Percentiles rank a stretch among this genome's conserved stretches.
phyloP scores from a whole-genome alignment of 2,888 invertebrate species.

The Orthonychiurus folsomi region DNA sequence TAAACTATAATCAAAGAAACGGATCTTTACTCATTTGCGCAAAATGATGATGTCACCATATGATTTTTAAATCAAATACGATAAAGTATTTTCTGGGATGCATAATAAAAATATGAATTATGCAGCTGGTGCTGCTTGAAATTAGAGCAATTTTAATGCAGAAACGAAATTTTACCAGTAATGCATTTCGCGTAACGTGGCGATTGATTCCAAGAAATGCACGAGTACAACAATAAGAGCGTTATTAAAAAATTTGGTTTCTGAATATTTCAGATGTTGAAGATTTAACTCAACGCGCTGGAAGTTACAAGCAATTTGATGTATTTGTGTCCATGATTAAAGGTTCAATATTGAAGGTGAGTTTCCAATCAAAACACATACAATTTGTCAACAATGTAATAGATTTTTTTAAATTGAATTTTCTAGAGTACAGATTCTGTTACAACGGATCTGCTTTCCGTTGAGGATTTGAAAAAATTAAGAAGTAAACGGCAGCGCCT shows the following conservation, averaged over 20 bases:
- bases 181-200: too few species aligned
- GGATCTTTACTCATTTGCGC: too few species aligned
- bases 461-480: slow-evolving; percentile 46
- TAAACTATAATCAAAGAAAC: too few species aligned
- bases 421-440: slow-evolving; percentile 50
- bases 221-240: too few species aligned
- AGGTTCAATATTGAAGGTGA: slow-evolving; percentile 50
- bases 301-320: slow-evolving; percentile 52
- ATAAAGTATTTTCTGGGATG: too few species aligned
- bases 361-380: too few species aligned
- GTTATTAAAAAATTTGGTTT: background rate
- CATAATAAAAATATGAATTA: background rate
- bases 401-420: background rate
- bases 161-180: slow-evolving; percentile 6
- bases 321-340: slow-evolving; percentile 51
- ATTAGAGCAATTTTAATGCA: too few species aligned
- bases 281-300: slow-evolving; percentile 51
- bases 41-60: too few species aligned
- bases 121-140: too few species aligned
- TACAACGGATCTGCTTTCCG: slow-evolving; percentile 49
- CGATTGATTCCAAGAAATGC: too few species aligned
- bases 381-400: background rate
- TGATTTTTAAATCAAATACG: too few species aligned
- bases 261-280: slow-evolving; percentile 47
- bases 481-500: background rate